Conservation (phyloP, 1,140 invertebrate genomes). For the Armadillidium nasatum region DNA sequence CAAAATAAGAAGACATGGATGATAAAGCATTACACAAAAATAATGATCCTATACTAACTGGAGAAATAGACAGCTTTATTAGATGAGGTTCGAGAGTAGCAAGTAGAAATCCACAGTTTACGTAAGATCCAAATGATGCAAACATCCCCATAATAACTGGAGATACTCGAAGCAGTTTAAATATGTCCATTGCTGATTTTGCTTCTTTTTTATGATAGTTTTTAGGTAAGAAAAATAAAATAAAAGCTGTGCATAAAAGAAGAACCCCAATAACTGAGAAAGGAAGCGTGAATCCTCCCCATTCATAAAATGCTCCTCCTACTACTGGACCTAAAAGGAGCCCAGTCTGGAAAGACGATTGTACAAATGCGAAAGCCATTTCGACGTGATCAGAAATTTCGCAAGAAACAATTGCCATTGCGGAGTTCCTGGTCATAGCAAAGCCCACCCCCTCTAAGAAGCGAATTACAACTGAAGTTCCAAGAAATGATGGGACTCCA, state of each 20-base stretch:
- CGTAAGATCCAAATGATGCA: slow-evolving; percentile 67
- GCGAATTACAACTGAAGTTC: slow-evolving; percentile 2
- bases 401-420: slow-evolving; percentile 14
- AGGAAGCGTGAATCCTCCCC: slow-evolving; percentile 47
- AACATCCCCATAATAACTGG: slow-evolving; percentile 56
- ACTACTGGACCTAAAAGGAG: slow-evolving; percentile 44
- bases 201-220: too few species aligned
- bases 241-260: slow-evolving; percentile 43
- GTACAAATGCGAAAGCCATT: slow-evolving; percentile 16
- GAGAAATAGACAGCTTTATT: slow-evolving; percentile 65
- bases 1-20: slow-evolving; percentile 73
- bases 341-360: slow-evolving; percentile 4
- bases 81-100: slow-evolving; percentile 77
- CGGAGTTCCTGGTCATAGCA: slow-evolving; percentile 1
- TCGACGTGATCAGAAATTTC: slow-evolving; percentile 18
- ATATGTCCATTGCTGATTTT: slow-evolving; percentile 58
- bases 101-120: slow-evolving; percentile 74
- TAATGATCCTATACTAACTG: slow-evolving; percentile 71
- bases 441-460: slow-evolving; percentile 17
- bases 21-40: slow-evolving; percentile 84
- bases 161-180: slow-evolving; percentile 45
- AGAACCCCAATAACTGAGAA: slow-evolving; percentile 47
- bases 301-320: slow-evolving; percentile 46
- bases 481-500: neutral
- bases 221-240: slow-evolving; percentile 46